These are phyloP conservation scores for Byasa hedistus DNA, from an alignment of 2,888 invertebrate genomes.

Conservation along the genomic window DNA sequence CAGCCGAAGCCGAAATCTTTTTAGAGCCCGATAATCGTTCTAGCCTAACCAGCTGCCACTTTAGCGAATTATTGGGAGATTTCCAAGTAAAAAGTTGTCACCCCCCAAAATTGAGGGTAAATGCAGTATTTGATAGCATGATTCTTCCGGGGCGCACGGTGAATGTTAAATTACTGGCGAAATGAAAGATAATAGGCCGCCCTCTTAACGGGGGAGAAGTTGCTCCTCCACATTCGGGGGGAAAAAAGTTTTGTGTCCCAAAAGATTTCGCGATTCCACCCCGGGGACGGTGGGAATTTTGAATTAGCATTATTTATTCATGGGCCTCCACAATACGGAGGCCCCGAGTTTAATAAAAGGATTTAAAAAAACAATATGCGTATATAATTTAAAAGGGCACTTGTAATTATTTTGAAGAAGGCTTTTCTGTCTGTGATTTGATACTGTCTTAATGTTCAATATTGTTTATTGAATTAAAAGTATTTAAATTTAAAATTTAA, in stretches of 20 bases:
- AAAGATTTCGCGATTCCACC: constrained; percentile 70
- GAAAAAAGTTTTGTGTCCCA: constrained; percentile 68
- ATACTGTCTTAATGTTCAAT: not conserved
- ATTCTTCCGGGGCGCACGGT: constrained; percentile 67
- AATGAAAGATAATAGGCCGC: constrained; percentile 78
- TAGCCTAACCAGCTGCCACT: constrained; percentile 76
- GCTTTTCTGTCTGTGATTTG: no score
- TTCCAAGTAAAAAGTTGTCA: constrained; percentile 74
- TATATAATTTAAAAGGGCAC: not conserved
- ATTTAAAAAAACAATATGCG: constrained; percentile 11
- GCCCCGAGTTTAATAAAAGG: constrained; percentile 18
- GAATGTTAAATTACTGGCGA: constrained; percentile 78
- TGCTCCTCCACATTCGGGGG: constrained; percentile 37
- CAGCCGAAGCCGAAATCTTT: constrained; percentile 54
- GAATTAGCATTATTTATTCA: constrained; percentile 68
- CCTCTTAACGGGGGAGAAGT: constrained; percentile 66
- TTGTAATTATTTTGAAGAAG: not conserved
- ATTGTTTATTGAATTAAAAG: no score
- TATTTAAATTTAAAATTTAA: no score
- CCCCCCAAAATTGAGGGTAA: constrained; percentile 62
- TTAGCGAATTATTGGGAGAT: constrained; percentile 78
- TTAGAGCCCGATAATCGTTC: constrained; percentile 74
- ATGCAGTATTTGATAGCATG: constrained; percentile 75
- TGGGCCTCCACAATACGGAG: constrained; percentile 45
- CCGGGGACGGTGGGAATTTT: constrained; percentile 56